Conservation (phyloP, 2,797 vertebrate genomes). For the Ambastaia sidthimunki region DNA sequence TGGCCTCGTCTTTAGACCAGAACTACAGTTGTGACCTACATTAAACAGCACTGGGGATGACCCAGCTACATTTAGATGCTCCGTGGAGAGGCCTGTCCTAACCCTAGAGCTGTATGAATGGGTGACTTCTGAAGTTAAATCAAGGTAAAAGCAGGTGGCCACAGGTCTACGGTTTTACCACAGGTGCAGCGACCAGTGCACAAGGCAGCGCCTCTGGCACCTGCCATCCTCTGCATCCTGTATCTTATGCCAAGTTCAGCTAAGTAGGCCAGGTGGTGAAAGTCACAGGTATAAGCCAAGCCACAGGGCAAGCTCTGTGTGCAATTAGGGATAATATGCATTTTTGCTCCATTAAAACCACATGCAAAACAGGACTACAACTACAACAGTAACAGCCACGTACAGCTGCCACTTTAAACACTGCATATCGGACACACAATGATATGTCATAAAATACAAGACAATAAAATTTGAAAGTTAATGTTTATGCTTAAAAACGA, state of each 20-base stretch:
- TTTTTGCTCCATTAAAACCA: neutral
- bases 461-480: too few relatives aligned
- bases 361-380: neutral
- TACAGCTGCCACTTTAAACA: neutral
- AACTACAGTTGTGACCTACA: slow-evolving; percentile 26
- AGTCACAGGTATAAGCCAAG: slow-evolving; percentile 47
- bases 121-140: slow-evolving; percentile 32
- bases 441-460: too few relatives aligned
- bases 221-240: slow-evolving; percentile 22
- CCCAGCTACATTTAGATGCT: slow-evolving; percentile 15
- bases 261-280: slow-evolving; percentile 51
- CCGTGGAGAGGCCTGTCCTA: neutral
- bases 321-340: slow-evolving; percentile 26
- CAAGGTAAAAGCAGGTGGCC: slow-evolving; percentile 1
- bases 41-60: slow-evolving; percentile 2
- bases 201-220: slow-evolving; percentile 16
- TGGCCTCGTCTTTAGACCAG: slow-evolving; percentile 31
- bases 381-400: too few relatives aligned
- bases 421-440: neutral
- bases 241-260: slow-evolving; percentile 28
- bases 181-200: slow-evolving; percentile 9
- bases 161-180: slow-evolving; percentile 26
- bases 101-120: slow-evolving; percentile 7
- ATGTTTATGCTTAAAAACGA: too few relatives aligned
- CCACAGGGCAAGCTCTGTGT: slow-evolving; percentile 30